These are phyloP conservation scores for Falcunculus frontatus DNA, from an alignment of 2,113 vertebrate genomes.

Conservation along the genomic window DNA sequence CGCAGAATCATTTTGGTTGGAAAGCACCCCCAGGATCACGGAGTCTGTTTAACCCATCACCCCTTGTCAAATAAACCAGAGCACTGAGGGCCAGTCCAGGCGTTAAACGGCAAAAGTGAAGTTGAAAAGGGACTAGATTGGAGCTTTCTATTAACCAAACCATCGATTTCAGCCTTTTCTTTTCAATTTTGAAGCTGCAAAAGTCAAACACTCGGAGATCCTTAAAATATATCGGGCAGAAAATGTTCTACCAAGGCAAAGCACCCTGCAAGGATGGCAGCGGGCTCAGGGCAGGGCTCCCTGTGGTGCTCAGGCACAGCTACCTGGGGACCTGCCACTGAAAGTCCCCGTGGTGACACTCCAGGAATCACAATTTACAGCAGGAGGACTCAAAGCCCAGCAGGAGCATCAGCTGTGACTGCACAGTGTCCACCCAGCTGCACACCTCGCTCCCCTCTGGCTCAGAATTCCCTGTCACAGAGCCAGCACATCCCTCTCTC, in stretches of 20 bases:
- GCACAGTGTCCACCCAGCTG: neutral
- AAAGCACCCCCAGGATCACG: neutral
- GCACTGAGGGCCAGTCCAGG: neutral
- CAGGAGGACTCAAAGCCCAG: neutral
- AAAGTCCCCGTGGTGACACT: rapidly evolving
- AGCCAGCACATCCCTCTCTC: neutral
- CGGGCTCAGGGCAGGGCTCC: neutral
- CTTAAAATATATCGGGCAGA: rapidly evolving
- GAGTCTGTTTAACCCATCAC: neutral
- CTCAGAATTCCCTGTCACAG: neutral
- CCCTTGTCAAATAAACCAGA: neutral
- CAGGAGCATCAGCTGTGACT: neutral
- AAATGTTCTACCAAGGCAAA: neutral
- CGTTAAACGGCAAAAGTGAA: neutral
- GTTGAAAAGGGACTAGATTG: neutral
- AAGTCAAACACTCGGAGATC: neutral
- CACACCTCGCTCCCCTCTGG: neutral
- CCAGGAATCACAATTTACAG: neutral
- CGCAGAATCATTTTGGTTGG: neutral
- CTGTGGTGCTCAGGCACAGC: neutral
- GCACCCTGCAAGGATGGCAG: rapidly evolving
- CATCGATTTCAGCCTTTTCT: neutral
- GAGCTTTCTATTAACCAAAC: neutral
- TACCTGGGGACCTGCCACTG: neutral
- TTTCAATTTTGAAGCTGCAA: neutral